phyloP scores from a whole-genome alignment of 2,113 vertebrate genomes.

The Leptocoma aspasia region DNA sequence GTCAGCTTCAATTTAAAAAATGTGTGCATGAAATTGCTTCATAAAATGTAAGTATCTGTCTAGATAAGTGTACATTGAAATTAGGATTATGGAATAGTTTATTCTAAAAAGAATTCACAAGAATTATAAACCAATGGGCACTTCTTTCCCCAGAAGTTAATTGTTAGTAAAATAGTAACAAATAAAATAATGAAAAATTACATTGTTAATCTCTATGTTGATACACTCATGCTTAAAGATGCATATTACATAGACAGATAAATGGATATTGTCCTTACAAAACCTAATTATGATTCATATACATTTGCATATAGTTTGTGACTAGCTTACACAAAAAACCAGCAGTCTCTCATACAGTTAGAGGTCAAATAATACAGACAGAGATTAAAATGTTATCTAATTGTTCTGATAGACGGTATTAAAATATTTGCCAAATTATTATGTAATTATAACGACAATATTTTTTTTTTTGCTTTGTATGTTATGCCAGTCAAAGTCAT shows the following conservation, averaged over 20 bases:
- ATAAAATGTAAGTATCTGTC: neutral
- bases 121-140: neutral
- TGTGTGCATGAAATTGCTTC: neutral
- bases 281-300: neutral
- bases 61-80: neutral
- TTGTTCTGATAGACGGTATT: neutral
- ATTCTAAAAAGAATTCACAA: neutral
- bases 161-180: neutral
- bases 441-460: neutral
- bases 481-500: neutral
- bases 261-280: neutral
- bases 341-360: neutral
- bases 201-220: neutral
- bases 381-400: neutral
- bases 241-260: neutral
- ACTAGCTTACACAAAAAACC: neutral
- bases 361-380: neutral
- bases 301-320: neutral
- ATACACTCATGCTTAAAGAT: neutral
- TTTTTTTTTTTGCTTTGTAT: neutral
- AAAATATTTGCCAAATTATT: neutral
- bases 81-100: neutral
- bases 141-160: rapidly evolving
- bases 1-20: neutral
- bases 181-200: neutral